Evolutionary conservation across 2,113 vertebrate genomes (phyloP), one percentile per base, ranked within the genome.

Genomic region (Mus pahari): DNA sequence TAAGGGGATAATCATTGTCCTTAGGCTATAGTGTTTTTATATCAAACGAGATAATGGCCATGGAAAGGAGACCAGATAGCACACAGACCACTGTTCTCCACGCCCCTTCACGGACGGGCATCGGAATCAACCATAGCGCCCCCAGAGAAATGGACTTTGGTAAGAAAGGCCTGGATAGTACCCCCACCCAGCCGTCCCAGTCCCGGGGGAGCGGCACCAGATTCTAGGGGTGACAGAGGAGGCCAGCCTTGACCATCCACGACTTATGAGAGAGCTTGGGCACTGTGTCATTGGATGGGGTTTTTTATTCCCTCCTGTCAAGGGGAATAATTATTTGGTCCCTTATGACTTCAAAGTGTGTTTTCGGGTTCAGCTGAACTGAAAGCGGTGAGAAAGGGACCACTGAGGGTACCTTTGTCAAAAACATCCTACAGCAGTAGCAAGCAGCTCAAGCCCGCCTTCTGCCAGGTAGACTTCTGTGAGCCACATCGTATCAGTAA

Each of bases 61-160:
- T 62, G 89, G 71, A 62, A 79, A 19, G 39, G 73, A 82, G 22
- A 24, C 79, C 64, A 39, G 92, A 24, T 6, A 16, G 42, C 71
- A 2, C 0, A 1, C 5, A 3, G 0, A 0, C 24, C 75, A 7
- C n/a, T n/a, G 1, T 0, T 7, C 14, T 66, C 42, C 20, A 36
- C 45, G 71, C 42, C 50, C 82, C 42, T 28, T 86, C 75, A 4
- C 0, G n/a, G 71, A 9, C 86, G 92, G 93, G 50, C 86, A n/a
- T n/a, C 58, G 92, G 22, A 64, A 66, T 64, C 42, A 6, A 6
- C 84, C 92, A 66, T 39, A 74, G 84, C 50, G 7, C 8, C 9
- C 71, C 71, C 48, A 48, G 36, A 77, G n/a, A 53, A 22, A 5
- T 60, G 7, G 79, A 17, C 53, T 83, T 55, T 62, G 55, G 36